Evolutionary conservation across 2,888 invertebrate genomes (phyloP).

Genomic region (Ariolimax columbianus): DNA sequence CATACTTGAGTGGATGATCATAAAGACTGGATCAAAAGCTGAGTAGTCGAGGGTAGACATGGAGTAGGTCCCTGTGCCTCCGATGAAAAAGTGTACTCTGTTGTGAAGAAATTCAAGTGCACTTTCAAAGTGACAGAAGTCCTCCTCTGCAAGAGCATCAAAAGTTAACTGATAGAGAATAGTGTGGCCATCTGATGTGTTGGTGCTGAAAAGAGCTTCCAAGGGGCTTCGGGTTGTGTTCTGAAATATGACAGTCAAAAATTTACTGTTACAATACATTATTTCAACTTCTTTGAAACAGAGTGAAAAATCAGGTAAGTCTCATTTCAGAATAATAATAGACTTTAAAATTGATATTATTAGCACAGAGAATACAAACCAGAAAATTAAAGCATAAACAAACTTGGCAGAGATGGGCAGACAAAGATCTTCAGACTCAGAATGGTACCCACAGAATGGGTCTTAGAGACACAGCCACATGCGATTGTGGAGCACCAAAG

Average conservation of each 20-base stretch:
- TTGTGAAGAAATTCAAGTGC: constrained; percentile 57
- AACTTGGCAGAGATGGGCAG: too few relatives aligned
- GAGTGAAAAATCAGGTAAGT: too few relatives aligned
- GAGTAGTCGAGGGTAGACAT: constrained; percentile 59
- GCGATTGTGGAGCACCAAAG: too few relatives aligned
- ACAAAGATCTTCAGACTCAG: too few relatives aligned
- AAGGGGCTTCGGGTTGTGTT: constrained; percentile 44
- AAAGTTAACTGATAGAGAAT: constrained; percentile 50
- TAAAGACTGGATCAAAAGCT: constrained; percentile 59
- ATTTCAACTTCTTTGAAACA: too few relatives aligned
- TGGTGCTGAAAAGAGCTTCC: constrained; percentile 33
- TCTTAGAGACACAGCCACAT: too few relatives aligned
- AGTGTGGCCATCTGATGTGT: constrained; percentile 27
- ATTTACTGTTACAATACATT: background rate
- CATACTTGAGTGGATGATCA: constrained; percentile 56
- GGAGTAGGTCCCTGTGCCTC: constrained; percentile 52
- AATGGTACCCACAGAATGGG: too few relatives aligned
- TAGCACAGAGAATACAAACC: too few relatives aligned
- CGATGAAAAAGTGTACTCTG: constrained; percentile 54
- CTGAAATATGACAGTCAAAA: background rate
- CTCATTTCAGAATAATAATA: too few relatives aligned
- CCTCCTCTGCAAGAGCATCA: constrained; percentile 54
- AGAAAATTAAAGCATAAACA: too few relatives aligned
- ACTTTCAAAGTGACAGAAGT: constrained; percentile 57
- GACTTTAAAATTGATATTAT: too few relatives aligned